These are phyloP conservation scores for Stictocephala bisonia DNA, from an alignment of 2,888 invertebrate genomes.

Conservation along the genomic window DNA sequence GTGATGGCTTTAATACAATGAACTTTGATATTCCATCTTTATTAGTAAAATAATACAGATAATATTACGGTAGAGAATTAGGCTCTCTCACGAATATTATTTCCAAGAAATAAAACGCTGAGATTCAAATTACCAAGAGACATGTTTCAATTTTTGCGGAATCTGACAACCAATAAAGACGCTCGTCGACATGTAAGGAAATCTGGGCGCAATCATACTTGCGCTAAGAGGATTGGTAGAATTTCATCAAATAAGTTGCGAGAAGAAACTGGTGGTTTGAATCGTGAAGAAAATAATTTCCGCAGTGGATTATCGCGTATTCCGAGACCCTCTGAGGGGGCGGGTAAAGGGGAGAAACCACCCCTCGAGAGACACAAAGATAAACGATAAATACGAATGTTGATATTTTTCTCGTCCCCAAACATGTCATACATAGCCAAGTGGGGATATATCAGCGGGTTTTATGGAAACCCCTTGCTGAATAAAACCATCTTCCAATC, in stretches of 20 bases:
- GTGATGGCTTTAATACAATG: too few relatives aligned
- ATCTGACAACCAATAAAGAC: slow-evolving; percentile 25
- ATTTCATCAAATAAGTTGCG: slow-evolving; percentile 31
- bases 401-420: slow-evolving; percentile 42
- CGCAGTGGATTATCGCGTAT: slow-evolving; percentile 24
- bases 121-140: too few relatives aligned
- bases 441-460: slow-evolving; percentile 18
- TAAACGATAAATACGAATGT: slow-evolving; percentile 46
- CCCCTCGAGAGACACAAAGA: slow-evolving; percentile 33
- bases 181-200: slow-evolving; percentile 34
- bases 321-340: not conserved
- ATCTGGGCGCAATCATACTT: not conserved
- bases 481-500: slow-evolving; percentile 36
- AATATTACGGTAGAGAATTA: too few relatives aligned
- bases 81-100: too few relatives aligned
- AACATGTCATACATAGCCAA: slow-evolving; percentile 23
- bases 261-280: too few relatives aligned
- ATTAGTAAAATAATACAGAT: too few relatives aligned
- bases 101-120: too few relatives aligned
- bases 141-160: too few relatives aligned
- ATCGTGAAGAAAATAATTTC: slow-evolving; percentile 29
- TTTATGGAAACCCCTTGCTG: slow-evolving; percentile 28
- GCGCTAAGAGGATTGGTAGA: slow-evolving; percentile 13
- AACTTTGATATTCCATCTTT: too few relatives aligned
- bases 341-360: not conserved